Evolutionary conservation across 2,888 invertebrate species (phyloP).

Genomic region (Sinhomidia bicolor): DNA sequence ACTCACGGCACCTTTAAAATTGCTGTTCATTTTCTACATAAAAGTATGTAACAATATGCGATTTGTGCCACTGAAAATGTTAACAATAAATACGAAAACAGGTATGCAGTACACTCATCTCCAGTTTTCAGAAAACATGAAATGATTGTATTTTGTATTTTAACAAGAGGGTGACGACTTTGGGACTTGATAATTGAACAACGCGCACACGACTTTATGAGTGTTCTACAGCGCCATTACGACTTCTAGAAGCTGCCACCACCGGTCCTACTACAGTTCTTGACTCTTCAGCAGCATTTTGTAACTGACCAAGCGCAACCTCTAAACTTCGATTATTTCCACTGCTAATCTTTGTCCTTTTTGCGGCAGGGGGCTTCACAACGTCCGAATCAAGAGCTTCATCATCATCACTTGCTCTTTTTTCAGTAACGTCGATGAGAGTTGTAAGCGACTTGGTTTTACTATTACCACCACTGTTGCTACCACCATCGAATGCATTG

Average conservation of each 20-base stretch:
- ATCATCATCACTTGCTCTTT: slow-evolving; percentile 51
- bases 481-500: slow-evolving; percentile 47
- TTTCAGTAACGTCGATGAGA: slow-evolving; percentile 23
- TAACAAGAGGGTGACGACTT: background rate
- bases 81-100: slow-evolving; percentile 33
- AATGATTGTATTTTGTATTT: slow-evolving; percentile 9
- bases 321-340: slow-evolving; percentile 2
- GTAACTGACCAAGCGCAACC: slow-evolving; percentile 16
- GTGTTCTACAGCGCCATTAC: slow-evolving; percentile 64
- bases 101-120: slow-evolving; percentile 31
- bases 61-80: slow-evolving; percentile 28
- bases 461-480: slow-evolving; percentile 17
- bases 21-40: background rate
- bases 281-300: slow-evolving; percentile 42
- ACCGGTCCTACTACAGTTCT: slow-evolving; percentile 46
- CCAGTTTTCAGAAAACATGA: slow-evolving; percentile 14
- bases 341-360: slow-evolving; percentile 66
- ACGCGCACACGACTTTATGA: slow-evolving; percentile 54
- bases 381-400: slow-evolving; percentile 48
- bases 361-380: slow-evolving; percentile 63
- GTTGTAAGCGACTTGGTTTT: slow-evolving; percentile 48
- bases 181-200: slow-evolving; percentile 32
- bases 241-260: slow-evolving; percentile 45
- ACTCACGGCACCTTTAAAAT: background rate
- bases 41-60: slow-evolving; percentile 5